Evolutionary conservation across 92 coral and sea anemone species (phyloP).

Genomic region (Muricea muricata): DNA sequence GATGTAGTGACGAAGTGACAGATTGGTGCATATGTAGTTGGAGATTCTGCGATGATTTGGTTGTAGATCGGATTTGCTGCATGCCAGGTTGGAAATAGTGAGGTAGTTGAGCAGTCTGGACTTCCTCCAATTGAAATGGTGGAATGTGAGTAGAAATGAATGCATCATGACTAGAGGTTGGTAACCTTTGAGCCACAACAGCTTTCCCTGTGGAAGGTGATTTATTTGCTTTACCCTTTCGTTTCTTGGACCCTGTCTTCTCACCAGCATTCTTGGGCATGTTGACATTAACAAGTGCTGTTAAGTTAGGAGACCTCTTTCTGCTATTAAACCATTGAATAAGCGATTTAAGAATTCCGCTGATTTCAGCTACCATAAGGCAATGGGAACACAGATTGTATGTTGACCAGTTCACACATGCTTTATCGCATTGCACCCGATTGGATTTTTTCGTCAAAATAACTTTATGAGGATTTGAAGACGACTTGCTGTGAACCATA

Average conservation of each 20-base stretch:
- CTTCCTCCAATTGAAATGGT: too few relatives aligned
- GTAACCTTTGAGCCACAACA: not conserved
- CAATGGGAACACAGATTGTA: slow-evolving; percentile 28
- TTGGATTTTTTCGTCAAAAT: not conserved
- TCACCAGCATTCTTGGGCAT: not conserved
- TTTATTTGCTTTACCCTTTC: not conserved
- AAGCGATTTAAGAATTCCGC: not conserved
- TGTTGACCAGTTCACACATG: slow-evolving; percentile 23
- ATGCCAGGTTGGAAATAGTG: too few relatives aligned
- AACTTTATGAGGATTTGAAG: slow-evolving; percentile 14
- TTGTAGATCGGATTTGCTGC: too few relatives aligned
- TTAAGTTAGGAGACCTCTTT: not conserved
- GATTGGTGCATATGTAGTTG: not conserved
- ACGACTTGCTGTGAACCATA: slow-evolving; percentile 29
- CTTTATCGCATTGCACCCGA: slow-evolving; percentile 34
- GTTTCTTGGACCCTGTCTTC: not conserved
- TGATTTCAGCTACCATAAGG: slow-evolving; percentile 32
- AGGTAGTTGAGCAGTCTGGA: too few relatives aligned
- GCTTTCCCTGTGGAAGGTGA: not conserved
- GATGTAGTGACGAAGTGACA: too few relatives aligned
- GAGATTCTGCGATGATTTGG: too few relatives aligned
- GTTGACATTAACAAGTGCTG: not conserved
- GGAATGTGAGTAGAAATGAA: too few relatives aligned
- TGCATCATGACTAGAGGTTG: not conserved
- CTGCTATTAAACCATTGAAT: slow-evolving; percentile 28